Base-by-base conservation (phyloP, 2,888 invertebrate species). In the Arrhopalites spinosus region DNA sequence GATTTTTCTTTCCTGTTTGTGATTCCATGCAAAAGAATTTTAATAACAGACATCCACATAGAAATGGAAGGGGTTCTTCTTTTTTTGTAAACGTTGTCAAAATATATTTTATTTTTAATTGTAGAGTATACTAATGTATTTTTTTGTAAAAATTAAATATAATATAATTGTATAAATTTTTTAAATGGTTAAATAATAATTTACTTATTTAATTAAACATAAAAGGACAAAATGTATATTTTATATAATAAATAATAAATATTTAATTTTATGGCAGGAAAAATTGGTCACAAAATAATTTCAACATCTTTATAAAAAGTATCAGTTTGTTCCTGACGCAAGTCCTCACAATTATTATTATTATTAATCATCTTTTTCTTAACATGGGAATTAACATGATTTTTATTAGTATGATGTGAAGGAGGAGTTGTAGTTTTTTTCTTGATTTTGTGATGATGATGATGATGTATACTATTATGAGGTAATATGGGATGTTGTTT, bases 401-500 rank as follows among this genome's bases (percentile, higher is more conserved):
- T 75, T 53, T 64, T 70, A 36, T 64, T 64, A 43, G 66, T 74
- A 69, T 61, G 78, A 27, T 53, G 23, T 53, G 53, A 17, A n/a
- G 15, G 50, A 50, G 8, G 17, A 50, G 15, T 50, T 5, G 15
- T 50, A 3, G n/a, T 50, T 5, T n/a, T 50, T 5, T n/a, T 50
- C 7, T n/a, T 15, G 50, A 50, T 50, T 50, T 2, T n/a, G n/a
- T n/a, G n/a, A n/a, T 50, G 8, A 50, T 50, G 7, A 17, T 72
- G 77, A 72, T 77, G 70, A 43, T 76, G 59, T 67, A 74, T 70
- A 70, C 75, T 67, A 70, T 73, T 76, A 61, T 74, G 76, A 72
- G 74, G 76, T 79, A 81, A 78, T 73, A 79, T 73, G 75, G 82
- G 82, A 77, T 81, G 81, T 74, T 80, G 81, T 75, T 82, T 81